Evolutionary conservation across 2,113 vertebrate species (phyloP).

Genomic region (Passer domesticus): DNA sequence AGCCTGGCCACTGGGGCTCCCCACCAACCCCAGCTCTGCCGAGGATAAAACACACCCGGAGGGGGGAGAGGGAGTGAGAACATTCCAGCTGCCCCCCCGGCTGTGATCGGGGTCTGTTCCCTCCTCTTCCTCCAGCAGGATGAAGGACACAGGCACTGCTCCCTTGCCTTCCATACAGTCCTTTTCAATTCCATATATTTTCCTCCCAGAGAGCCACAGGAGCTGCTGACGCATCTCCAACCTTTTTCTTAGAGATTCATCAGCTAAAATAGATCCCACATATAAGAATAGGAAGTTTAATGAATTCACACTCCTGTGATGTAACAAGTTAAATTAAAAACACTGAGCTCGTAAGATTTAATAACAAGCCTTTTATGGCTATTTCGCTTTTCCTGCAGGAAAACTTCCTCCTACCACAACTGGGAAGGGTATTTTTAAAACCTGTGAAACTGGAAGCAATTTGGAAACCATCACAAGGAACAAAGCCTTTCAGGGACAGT

Average conservation of each 20-base stretch:
- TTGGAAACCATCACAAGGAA: not conserved
- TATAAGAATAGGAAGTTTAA: not conserved
- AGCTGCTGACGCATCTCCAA: conserved; percentile 13
- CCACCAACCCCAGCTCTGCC: not conserved
- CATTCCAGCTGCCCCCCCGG: not conserved
- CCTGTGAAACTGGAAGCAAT: not conserved
- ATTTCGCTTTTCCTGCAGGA: not conserved
- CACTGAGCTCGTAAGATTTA: not conserved
- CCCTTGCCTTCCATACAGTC: not conserved
- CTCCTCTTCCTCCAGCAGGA: not conserved
- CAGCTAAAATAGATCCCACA: not conserved
- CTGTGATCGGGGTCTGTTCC: not conserved
- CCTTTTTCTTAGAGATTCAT: not conserved
- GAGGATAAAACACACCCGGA: not conserved
- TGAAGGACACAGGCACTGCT: not conserved
- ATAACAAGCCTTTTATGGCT: not conserved
- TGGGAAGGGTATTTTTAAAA: not conserved
- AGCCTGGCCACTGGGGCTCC: not conserved
- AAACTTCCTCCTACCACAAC: not conserved
- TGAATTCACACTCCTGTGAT: not conserved
- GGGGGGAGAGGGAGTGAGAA: not conserved
- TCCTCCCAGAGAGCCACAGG: not conserved
- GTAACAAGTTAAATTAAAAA: not conserved
- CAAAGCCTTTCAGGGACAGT: not conserved
- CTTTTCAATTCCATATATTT: not conserved